Conservation (phyloP, 2,888 invertebrate genomes). For the Apantesis nais region DNA sequence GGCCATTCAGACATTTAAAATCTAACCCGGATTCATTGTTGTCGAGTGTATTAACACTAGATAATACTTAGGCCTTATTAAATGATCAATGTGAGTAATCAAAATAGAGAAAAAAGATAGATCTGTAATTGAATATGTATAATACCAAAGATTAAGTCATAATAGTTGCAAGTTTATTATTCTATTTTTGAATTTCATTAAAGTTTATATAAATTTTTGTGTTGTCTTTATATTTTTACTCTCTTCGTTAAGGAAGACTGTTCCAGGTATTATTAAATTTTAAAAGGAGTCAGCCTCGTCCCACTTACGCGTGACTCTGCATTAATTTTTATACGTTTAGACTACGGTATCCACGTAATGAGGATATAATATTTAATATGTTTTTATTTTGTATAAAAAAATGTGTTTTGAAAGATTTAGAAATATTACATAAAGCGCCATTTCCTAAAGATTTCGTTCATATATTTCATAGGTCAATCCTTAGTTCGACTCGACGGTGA, state of each 20-base stretch:
- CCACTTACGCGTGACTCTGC: slow-evolving; percentile 51
- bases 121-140: background rate
- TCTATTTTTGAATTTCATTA: slow-evolving; percentile 36
- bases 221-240: slow-evolving; percentile 19
- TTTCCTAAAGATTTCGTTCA: background rate
- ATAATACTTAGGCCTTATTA: background rate
- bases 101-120: background rate
- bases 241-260: background rate
- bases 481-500: slow-evolving; percentile 24
- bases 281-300: slow-evolving; percentile 30
- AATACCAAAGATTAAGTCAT: slow-evolving; percentile 38
- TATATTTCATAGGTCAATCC: slow-evolving; percentile 35
- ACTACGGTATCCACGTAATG: slow-evolving; percentile 34
- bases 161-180: slow-evolving; percentile 18
- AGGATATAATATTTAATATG: slow-evolving; percentile 31
- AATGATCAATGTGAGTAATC: background rate
- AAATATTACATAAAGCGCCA: background rate
- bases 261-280: slow-evolving; percentile 22
- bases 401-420: background rate
- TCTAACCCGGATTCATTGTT: background rate
- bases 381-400: slow-evolving; percentile 6
- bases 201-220: slow-evolving; percentile 36
- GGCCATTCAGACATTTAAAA: background rate
- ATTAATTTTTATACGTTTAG: slow-evolving; percentile 44
- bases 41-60: background rate